phyloP scores from a whole-genome alignment of 2,113 vertebrate genomes.

The Phoxinus phoxinus region DNA sequence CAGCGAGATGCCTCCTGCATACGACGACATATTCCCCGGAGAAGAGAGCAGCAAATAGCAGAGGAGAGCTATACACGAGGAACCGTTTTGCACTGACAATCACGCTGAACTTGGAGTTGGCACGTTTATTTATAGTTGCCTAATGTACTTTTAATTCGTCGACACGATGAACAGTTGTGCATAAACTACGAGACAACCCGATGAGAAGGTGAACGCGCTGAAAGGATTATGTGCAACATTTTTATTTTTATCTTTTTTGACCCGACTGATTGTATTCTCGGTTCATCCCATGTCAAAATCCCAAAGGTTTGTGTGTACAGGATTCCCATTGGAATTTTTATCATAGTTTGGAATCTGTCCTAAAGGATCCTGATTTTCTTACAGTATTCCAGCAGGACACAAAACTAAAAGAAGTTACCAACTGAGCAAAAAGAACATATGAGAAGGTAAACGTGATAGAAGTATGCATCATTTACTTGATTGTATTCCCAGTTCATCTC shows the following conservation, averaged over 20 bases:
- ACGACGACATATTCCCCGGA: constrained; percentile 89
- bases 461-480: background rate
- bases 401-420: constrained; percentile 4
- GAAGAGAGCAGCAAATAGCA: constrained; percentile 68
- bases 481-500: background rate
- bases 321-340: background rate
- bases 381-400: constrained; percentile 20
- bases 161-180: constrained; percentile 32
- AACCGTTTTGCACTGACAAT: constrained; percentile 66
- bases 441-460: constrained; percentile 17
- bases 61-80: constrained; percentile 10
- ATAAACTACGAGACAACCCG: constrained; percentile 25
- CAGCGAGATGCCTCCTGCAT: constrained; percentile 85
- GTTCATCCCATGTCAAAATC: constrained; percentile 20
- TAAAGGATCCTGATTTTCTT: constrained; percentile 18
- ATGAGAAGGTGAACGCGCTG: constrained; percentile 37
- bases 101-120: constrained; percentile 35
- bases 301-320: constrained; percentile 19
- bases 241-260: constrained; percentile 9
- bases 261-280: constrained; percentile 37
- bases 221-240: constrained; percentile 23
- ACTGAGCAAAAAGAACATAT: background rate
- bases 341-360: background rate
- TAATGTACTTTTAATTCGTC: constrained; percentile 27
- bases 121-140: constrained; percentile 14